Conservation (phyloP, 2,113 vertebrate species). For the Phodopus roborovskii region DNA sequence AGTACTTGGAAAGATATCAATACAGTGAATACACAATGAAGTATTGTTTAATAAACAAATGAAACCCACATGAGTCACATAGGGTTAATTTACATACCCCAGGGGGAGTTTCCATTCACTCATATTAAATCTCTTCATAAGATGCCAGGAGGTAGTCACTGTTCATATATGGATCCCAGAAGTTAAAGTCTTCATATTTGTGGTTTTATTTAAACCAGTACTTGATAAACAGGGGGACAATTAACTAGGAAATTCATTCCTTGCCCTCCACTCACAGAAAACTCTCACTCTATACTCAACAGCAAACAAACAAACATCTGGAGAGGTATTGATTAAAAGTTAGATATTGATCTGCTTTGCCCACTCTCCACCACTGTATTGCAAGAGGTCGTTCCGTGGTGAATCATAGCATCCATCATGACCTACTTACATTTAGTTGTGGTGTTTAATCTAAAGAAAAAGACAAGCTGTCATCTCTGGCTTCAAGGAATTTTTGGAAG, state of each 20-base stretch:
- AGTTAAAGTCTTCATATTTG: conserved; percentile 47
- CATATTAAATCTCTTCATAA: conserved; percentile 53
- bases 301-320: conserved; percentile 21
- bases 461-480: conserved; percentile 20
- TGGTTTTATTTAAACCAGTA: conserved; percentile 60
- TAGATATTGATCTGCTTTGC: conserved; percentile 51
- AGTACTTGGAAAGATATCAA: conserved; percentile 8
- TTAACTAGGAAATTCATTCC: conserved; percentile 35
- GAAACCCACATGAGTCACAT: conserved; percentile 61
- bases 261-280: conserved; percentile 30
- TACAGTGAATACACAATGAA: conserved; percentile 56
- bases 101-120: conserved; percentile 57
- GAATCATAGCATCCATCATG: conserved; percentile 13
- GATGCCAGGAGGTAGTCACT: conserved; percentile 46
- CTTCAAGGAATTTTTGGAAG: conserved; percentile 41
- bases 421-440: conserved; percentile 41
- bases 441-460: conserved; percentile 53
- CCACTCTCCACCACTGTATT: conserved; percentile 13
- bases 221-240: conserved; percentile 30
- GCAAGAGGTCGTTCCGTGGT: not conserved
- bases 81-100: conserved; percentile 47
- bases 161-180: conserved; percentile 33
- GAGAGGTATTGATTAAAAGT: conserved; percentile 51
- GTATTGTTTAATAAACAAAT: conserved; percentile 66
- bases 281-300: not conserved